Evolutionary conservation across 2,888 invertebrate species (phyloP), one percentile per base, ranked within the genome.

Genomic region (Nemurella pictetii): DNA sequence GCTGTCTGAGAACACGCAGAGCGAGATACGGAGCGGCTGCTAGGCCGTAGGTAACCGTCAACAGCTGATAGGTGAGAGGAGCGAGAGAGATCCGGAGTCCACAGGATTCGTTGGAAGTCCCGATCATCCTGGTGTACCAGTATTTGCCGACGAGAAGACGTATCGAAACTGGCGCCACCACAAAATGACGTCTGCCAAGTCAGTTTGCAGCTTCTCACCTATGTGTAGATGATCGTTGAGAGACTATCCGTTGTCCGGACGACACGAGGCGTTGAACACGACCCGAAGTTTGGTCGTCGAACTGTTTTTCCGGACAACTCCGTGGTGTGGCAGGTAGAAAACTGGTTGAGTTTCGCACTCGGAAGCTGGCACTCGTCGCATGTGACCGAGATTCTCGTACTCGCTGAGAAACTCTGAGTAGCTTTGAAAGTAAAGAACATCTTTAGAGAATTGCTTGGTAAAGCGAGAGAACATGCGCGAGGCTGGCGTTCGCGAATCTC

Each of bases 341-440:
- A 73, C 73, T 73, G 20, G 2, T 25, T 73, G 73, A 73, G 73
- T 4, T 25, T 73, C 73, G 25, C n/a, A 3, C 25, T 73, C 73
- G 73, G 20, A n/a, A 4, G 3, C 73, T 73, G 20, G 73, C 3
- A 73, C 73, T n/a, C 73, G 73, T n/a, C 25, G 27, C 86, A 87
- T 86, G 78, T 87, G 86, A 15, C 84, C 85, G 77, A 87, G 85
- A 0, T 29, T n/a, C 27, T 80, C 36, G 29, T 87, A 86, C 32
- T 87, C 86, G 20, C 12, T 32, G 12, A 85, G 82, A 29, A 86
- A 86, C 26, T 78, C 30, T 26, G 84, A 32, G 27, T 85, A 85
- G 4, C 72, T 55, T 25, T 29, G 20, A 12, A 25, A 12, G 27
- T 80, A 75, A 7, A 20, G 12, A 32, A 35, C 85, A 85, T 73